phyloP scores from a whole-genome alignment of 2,888 invertebrate genomes.

The Tiliacea citrago region DNA sequence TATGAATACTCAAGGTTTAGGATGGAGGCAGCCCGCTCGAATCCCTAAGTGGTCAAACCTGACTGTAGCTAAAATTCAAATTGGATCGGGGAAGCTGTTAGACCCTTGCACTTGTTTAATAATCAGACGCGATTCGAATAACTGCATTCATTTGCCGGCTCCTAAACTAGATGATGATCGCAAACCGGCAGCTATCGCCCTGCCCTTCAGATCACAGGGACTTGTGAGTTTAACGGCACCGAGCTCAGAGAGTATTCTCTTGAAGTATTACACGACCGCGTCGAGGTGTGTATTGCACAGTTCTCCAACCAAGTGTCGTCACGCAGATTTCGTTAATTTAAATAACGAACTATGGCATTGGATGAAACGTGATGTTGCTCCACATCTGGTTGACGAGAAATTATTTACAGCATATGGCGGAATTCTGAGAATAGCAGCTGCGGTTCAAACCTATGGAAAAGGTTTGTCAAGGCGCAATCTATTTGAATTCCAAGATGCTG shows the following conservation, averaged over 20 bases:
- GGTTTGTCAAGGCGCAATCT: constrained; percentile 82
- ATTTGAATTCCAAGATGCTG: constrained; percentile 71
- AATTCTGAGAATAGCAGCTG: constrained; percentile 83
- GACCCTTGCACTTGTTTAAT: constrained; percentile 81
- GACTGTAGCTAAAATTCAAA: constrained; percentile 81
- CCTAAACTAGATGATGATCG: constrained; percentile 80
- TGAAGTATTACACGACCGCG: constrained; percentile 85
- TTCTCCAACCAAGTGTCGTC: constrained; percentile 82
- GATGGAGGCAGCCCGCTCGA: constrained; percentile 79
- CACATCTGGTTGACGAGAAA: constrained; percentile 83
- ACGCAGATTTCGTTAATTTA: constrained; percentile 83
- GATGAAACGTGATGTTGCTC: constrained; percentile 86
- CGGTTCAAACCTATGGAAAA: constrained; percentile 85
- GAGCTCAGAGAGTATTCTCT: constrained; percentile 78
- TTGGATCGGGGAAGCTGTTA: constrained; percentile 75
- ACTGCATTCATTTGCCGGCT: constrained; percentile 82
- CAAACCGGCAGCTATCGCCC: constrained; percentile 78
- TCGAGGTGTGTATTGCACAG: constrained; percentile 81
- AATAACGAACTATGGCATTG: constrained; percentile 87
- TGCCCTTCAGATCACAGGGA: constrained; percentile 82
- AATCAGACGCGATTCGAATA: constrained; percentile 78
- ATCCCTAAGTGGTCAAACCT: constrained; percentile 80
- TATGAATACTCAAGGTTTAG: constrained; percentile 84
- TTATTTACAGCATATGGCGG: constrained; percentile 85
- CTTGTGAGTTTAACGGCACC: constrained; percentile 79